phyloP scores from a whole-genome alignment of 2,888 invertebrate genomes.

The Taphrorychus bicolor region DNA sequence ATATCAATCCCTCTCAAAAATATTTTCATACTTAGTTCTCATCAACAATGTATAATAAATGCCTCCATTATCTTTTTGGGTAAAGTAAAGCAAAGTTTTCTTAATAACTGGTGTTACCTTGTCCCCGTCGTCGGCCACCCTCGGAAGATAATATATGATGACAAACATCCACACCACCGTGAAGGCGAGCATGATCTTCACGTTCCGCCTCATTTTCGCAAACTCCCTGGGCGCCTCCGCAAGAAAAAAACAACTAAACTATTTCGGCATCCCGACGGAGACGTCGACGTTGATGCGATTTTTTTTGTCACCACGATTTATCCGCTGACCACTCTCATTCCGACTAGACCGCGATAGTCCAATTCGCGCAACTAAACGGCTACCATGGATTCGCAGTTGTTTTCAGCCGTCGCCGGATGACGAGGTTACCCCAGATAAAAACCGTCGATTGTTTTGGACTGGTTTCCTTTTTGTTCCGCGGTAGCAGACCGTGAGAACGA shows the following conservation, averaged over 20 bases:
- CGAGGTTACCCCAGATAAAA: constrained; percentile 20
- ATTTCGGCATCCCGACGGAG: constrained; percentile 32
- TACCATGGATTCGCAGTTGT: constrained; percentile 24
- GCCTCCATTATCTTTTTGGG: too few relatives aligned
- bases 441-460: constrained; percentile 25
- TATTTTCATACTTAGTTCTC: too few relatives aligned
- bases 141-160: constrained; percentile 68
- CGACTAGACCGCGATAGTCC: constrained; percentile 20
- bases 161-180: constrained; percentile 71
- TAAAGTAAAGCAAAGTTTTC: too few relatives aligned
- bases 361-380: constrained; percentile 18
- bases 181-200: constrained; percentile 67
- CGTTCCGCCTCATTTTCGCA: constrained; percentile 65
- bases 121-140: constrained; percentile 32
- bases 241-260: constrained; percentile 24
- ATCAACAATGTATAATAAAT: too few relatives aligned
- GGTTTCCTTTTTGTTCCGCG: constrained; percentile 26
- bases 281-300: constrained; percentile 32
- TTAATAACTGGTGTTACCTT: too few relatives aligned
- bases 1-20: too few relatives aligned
- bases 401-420: constrained; percentile 11
- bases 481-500: background rate
- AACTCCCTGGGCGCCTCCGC: constrained; percentile 12
- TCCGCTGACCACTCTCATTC: constrained; percentile 18
- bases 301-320: constrained; percentile 1